Evolutionary conservation across 2,113 vertebrate species (phyloP).

Genomic region (Asarcornis scutulata): DNA sequence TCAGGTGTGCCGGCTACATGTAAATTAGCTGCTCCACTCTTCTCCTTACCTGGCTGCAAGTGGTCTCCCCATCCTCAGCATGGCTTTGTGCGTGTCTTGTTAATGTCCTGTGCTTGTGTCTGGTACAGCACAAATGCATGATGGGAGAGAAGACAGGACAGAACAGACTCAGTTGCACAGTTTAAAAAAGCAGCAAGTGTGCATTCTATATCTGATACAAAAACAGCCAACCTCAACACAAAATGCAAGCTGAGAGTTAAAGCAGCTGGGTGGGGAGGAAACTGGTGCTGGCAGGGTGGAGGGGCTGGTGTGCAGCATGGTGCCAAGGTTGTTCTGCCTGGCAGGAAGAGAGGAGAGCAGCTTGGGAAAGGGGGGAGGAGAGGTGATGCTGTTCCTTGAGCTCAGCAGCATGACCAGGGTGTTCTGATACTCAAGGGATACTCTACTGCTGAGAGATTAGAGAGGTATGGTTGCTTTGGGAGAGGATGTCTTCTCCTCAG

Average conservation of each 20-base stretch:
- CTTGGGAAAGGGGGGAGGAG: neutral
- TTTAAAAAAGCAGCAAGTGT: neutral
- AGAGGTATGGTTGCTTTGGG: neutral
- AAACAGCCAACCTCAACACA: neutral
- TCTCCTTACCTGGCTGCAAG: neutral
- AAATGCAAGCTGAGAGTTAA: neutral
- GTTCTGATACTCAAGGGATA: neutral
- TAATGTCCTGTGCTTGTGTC: too few species aligned
- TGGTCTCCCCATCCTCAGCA: neutral
- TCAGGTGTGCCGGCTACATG: too few species aligned
- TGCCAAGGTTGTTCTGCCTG: accelerated
- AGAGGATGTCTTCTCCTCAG: neutral
- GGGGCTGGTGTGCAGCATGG: accelerated
- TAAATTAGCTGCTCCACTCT: neutral
- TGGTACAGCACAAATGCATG: too few species aligned
- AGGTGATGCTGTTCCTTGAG: neutral
- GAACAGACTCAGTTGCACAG: neutral
- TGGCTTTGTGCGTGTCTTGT: neutral
- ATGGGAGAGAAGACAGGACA: neutral
- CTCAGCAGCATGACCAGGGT: neutral
- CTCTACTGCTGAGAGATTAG: neutral
- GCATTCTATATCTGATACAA: neutral
- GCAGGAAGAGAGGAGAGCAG: neutral
- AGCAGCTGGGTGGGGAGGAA: neutral
- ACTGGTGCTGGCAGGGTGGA: neutral